A percentile compares a stretch with the other conserved stretches of the same genome.
These are phyloP conservation scores for Drosophila vallismaia DNA, from an alignment of 2,888 invertebrate genomes.

Conservation along the genomic window DNA sequence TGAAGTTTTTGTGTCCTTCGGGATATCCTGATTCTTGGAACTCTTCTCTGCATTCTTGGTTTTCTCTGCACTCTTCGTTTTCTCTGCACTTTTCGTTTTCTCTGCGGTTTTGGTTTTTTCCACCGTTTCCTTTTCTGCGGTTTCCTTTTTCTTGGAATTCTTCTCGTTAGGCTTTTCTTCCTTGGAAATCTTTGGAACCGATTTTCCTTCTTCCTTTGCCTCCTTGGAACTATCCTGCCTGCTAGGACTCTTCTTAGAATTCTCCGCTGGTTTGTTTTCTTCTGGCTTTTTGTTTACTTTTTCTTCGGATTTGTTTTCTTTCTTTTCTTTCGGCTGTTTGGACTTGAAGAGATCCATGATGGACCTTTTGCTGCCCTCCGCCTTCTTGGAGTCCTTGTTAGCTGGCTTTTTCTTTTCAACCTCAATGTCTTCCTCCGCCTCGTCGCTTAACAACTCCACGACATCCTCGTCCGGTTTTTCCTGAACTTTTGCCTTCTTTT, in stretches of 20 bases:
- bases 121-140: neutral
- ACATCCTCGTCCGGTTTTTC: neutral
- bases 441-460: neutral
- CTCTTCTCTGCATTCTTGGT: neutral
- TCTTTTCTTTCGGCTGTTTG: conserved; percentile 2
- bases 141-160: neutral
- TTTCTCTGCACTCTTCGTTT: neutral
- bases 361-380: neutral
- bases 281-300: neutral
- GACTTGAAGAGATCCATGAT: conserved; percentile 15
- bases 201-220: neutral
- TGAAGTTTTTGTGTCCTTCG: neutral
- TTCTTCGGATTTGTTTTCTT: neutral
- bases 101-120: neutral
- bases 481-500: conserved; percentile 68
- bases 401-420: neutral
- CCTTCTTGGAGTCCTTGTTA: neutral
- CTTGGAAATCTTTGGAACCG: neutral
- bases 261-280: neutral
- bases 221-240: neutral
- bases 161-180: neutral
- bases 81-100: neutral
- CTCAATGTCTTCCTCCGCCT: neutral
- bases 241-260: neutral
- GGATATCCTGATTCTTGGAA: neutral